Percentiles rank a stretch among this genome's conserved stretches.
phyloP scores from a whole-genome alignment of 2,888 invertebrate species.

The Liopterus haemorrhoidalis region DNA sequence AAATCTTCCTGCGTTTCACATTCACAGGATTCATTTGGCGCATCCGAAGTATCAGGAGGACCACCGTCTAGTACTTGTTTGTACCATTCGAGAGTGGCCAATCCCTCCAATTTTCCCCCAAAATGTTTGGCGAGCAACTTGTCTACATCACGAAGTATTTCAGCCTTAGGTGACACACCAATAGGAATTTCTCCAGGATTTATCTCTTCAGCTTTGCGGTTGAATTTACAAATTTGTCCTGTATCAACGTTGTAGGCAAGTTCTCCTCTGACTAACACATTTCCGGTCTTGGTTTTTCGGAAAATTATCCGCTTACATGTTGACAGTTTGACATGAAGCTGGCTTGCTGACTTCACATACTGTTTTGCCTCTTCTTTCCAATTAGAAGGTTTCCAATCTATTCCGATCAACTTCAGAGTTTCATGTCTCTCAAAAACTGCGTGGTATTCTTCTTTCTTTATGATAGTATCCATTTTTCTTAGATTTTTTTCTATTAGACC shows the following conservation, averaged over 20 bases:
- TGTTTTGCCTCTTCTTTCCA: slow-evolving; percentile 21
- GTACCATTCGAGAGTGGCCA: too few species aligned
- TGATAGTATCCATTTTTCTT: slow-evolving; percentile 27
- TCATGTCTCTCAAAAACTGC: slow-evolving; percentile 24
- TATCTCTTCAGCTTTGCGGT: background rate
- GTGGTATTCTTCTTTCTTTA: slow-evolving; percentile 26
- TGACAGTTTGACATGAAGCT: slow-evolving; percentile 19
- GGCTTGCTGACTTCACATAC: slow-evolving; percentile 10
- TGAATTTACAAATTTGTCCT: background rate
- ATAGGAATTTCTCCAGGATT: background rate
- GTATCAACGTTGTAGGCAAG: background rate
- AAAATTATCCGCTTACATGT: slow-evolving; percentile 16
- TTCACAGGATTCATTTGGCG: too few species aligned
- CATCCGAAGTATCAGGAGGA: too few species aligned
- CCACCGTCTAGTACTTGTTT: too few species aligned
- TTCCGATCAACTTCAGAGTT: slow-evolving; percentile 23
- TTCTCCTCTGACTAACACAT: slow-evolving; percentile 6
- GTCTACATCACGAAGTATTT: background rate
- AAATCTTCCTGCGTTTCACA: too few species aligned
- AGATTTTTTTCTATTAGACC: slow-evolving; percentile 32
- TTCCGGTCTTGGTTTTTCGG: slow-evolving; percentile 3
- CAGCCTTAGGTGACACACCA: background rate
- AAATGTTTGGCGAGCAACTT: background rate
- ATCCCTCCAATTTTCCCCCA: background rate
- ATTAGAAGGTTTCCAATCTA: slow-evolving; percentile 22